These are phyloP conservation scores for Dione vanillae DNA, from an alignment of 2,888 invertebrate genomes.

Conservation along the genomic window DNA sequence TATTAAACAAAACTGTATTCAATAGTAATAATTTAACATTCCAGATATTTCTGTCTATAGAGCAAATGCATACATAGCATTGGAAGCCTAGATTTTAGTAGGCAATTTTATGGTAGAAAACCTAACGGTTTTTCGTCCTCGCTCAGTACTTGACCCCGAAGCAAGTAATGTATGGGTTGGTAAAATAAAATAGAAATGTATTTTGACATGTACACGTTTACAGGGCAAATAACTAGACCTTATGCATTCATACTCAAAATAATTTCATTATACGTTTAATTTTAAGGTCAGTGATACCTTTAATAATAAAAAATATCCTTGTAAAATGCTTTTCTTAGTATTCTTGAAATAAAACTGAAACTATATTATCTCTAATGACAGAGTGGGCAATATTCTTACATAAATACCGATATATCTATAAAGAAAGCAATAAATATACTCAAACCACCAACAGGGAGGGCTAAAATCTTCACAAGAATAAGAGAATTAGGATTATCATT, in stretches of 20 bases:
- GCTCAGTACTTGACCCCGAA: constrained; percentile 11
- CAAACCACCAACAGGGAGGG: constrained; percentile 5
- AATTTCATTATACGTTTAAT: too few relatives aligned
- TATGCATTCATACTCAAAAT: too few relatives aligned
- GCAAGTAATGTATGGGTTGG: constrained; percentile 4
- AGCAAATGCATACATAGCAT: neutral
- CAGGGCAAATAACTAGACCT: neutral
- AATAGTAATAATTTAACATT: neutral
- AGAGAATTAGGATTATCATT: constrained; percentile 29
- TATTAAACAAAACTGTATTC: too few relatives aligned
- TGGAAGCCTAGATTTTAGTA: neutral
- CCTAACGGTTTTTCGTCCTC: neutral
- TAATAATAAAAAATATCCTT: too few relatives aligned
- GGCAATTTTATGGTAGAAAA: neutral
- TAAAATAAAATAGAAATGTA: neutral
- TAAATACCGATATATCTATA: constrained; percentile 1
- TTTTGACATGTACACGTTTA: neutral
- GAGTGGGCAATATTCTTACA: neutral
- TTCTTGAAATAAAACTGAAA: neutral
- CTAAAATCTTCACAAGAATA: constrained; percentile 12
- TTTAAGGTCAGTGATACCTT: too few relatives aligned
- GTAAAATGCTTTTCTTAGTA: neutral
- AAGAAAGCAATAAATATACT: constrained; percentile 16
- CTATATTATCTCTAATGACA: neutral
- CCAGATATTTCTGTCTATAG: neutral